These are phyloP conservation scores for Euwallacea similis DNA, from an alignment of 1,140 invertebrate species.

Conservation along the genomic window DNA sequence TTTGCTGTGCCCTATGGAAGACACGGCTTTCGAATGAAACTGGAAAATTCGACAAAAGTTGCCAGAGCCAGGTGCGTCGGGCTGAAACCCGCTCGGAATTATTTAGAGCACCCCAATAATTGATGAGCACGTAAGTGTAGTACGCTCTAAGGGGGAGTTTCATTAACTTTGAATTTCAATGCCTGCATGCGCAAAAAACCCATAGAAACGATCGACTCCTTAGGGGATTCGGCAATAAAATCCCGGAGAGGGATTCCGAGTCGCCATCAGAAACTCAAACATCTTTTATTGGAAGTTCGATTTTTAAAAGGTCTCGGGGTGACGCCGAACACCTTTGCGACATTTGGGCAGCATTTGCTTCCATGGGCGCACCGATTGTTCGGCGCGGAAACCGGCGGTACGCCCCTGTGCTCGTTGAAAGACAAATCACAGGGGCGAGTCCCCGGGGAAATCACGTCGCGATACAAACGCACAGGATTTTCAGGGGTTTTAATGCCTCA, in stretches of 20 bases:
- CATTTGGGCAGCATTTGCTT: background rate
- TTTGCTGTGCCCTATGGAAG: too few relatives aligned
- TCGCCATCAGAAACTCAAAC: slow-evolving; percentile 7
- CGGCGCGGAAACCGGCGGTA: background rate
- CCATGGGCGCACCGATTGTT: background rate
- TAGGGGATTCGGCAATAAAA: background rate
- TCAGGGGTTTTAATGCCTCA: slow-evolving; percentile 10
- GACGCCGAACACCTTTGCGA: background rate
- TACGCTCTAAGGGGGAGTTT: too few relatives aligned
- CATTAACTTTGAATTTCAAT: too few relatives aligned
- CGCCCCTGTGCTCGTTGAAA: background rate
- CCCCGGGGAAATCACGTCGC: slow-evolving; percentile 12
- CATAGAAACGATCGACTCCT: too few relatives aligned
- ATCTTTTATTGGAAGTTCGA: slow-evolving; percentile 19
- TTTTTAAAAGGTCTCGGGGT: slow-evolving; percentile 8
- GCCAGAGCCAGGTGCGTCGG: too few relatives aligned
- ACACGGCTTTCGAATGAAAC: too few relatives aligned
- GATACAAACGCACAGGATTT: slow-evolving; percentile 13
- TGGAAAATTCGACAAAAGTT: too few relatives aligned
- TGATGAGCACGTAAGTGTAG: too few relatives aligned
- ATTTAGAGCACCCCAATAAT: too few relatives aligned
- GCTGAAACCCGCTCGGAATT: too few relatives aligned
- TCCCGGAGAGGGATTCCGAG: background rate
- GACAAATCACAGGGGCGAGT: slow-evolving; percentile 5
- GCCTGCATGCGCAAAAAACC: too few relatives aligned